These are phyloP conservation scores for Merops nubicus DNA, from an alignment of 2,113 vertebrate genomes.

Conservation along the genomic window DNA sequence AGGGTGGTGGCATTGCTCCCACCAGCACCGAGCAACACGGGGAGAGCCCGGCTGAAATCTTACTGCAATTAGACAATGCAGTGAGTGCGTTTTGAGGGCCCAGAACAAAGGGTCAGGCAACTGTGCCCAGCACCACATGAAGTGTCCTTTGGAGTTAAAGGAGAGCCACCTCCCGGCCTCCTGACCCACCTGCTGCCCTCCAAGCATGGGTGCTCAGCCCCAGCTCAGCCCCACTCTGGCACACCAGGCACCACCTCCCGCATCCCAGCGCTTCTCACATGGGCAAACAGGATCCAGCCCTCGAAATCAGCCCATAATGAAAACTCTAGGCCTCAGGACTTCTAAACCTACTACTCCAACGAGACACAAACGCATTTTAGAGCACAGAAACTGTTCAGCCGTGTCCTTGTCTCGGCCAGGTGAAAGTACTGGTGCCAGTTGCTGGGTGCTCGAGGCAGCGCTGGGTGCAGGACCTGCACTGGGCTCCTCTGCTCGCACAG, in stretches of 20 bases:
- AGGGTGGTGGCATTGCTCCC: fast-evolving
- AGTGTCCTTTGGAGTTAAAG: not conserved
- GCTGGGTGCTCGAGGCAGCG: not conserved
- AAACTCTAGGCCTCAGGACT: not conserved
- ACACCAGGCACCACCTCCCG: fast-evolving
- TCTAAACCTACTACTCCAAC: not conserved
- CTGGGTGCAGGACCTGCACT: not conserved
- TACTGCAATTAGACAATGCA: fast-evolving
- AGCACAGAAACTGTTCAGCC: not conserved
- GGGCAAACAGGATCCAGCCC: not conserved
- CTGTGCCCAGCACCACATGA: fast-evolving
- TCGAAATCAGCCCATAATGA: not conserved
- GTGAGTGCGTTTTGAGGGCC: fast-evolving
- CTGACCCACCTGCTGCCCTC: not conserved
- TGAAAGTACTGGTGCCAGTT: not conserved
- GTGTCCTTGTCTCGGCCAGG: not conserved
- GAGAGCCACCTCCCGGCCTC: not conserved
- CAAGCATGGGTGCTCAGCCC: not conserved
- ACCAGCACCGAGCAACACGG: not conserved
- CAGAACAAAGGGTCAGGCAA: not conserved
- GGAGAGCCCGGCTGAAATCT: not conserved
- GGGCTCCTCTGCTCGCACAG: not conserved
- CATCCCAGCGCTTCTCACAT: not conserved
- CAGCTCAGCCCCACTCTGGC: not conserved
- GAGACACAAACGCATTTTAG: not conserved